Evolutionary conservation across 1,140 invertebrate species (phyloP).

Genomic region (Papilio machaon): DNA sequence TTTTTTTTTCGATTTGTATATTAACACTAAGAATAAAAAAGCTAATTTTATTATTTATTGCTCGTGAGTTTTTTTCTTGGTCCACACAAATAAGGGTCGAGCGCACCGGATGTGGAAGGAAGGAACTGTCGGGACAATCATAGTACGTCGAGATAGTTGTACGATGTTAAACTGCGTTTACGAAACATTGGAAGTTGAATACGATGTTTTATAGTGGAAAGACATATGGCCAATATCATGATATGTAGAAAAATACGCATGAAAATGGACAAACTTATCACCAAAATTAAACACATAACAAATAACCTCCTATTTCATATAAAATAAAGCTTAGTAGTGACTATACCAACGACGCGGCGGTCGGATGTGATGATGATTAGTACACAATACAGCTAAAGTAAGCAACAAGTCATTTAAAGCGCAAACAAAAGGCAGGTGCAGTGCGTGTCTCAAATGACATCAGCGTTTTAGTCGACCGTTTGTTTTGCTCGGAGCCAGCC

Average conservation of each 20-base stretch:
- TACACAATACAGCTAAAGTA: constrained; percentile 29
- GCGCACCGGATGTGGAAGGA: not conserved
- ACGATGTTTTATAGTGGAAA: not conserved
- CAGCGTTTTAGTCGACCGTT: constrained; percentile 30
- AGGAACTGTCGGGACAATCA: not conserved
- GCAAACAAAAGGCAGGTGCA: constrained; percentile 38
- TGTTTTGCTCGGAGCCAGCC: constrained; percentile 28
- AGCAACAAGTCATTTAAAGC: constrained; percentile 38
- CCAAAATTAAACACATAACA: not conserved
- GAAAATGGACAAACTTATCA: not conserved
- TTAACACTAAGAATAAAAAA: not conserved
- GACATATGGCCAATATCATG: not conserved
- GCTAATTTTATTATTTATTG: not conserved
- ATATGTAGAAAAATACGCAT: not conserved
- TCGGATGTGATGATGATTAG: constrained; percentile 21
- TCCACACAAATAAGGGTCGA: constrained; percentile 2
- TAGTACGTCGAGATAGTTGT: constrained; percentile 13
- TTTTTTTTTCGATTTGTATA: not conserved
- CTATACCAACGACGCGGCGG: not conserved
- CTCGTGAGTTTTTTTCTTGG: not conserved
- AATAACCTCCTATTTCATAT: not conserved
- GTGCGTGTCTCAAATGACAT: constrained; percentile 35
- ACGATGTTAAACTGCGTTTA: constrained; percentile 12
- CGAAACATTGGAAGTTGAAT: constrained; percentile 3
- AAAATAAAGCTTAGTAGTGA: constrained; percentile 2